phyloP scores from a whole-genome alignment of 2,888 invertebrate species.

The Stenolophus ochropezus region DNA sequence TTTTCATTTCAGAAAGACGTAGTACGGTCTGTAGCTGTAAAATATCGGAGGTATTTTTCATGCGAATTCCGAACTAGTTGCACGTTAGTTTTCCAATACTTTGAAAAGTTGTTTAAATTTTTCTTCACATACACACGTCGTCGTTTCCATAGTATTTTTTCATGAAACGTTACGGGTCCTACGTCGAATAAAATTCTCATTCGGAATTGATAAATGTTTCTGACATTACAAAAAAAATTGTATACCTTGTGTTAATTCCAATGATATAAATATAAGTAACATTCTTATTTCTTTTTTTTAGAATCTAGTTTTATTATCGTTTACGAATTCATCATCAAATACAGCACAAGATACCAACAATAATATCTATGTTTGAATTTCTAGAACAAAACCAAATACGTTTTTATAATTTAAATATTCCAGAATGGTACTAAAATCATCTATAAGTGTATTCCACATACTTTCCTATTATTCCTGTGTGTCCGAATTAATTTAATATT shows the following conservation, averaged over 20 bases:
- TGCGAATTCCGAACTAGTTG: neutral
- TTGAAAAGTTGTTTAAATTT: neutral
- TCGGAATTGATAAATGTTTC: neutral
- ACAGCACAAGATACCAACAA: no score
- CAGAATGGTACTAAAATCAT: no score
- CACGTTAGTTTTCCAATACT: neutral
- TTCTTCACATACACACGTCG: neutral
- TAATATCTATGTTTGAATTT: no score
- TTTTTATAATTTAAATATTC: no score
- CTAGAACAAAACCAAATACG: no score
- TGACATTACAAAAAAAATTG: neutral
- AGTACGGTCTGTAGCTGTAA: neutral
- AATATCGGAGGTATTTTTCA: neutral
- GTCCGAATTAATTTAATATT: no score
- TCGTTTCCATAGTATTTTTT: neutral
- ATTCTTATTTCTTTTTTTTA: no score
- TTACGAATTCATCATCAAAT: no score
- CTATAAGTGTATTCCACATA: no score
- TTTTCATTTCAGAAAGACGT: neutral
- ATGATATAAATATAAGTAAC: no score
- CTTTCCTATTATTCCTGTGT: no score
- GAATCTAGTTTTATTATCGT: no score
- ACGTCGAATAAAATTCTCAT: neutral
- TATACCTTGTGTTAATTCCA: neutral
- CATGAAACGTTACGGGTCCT: neutral